Evolutionary conservation across 2,113 vertebrate species (phyloP).

Genomic region (Malurus alboscapulatus): DNA sequence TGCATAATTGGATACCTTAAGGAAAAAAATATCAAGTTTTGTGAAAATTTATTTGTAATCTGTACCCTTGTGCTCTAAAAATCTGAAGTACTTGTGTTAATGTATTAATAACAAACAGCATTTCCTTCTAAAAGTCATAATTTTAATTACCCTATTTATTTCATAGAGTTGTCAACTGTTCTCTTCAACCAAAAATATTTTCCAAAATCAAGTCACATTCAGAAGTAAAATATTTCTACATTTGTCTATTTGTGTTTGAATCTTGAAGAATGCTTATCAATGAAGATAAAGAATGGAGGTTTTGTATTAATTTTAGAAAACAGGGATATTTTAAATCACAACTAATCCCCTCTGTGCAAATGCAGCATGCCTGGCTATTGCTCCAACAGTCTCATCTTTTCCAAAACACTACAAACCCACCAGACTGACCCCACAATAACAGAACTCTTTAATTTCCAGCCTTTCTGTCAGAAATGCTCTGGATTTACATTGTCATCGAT

Average conservation of each 20-base stretch:
- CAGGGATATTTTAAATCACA: background rate
- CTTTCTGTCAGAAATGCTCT: background rate
- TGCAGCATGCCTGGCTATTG: background rate
- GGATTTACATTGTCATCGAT: background rate
- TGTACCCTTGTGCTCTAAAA: background rate
- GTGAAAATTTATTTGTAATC: background rate
- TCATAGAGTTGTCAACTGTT: background rate
- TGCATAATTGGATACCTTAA: background rate
- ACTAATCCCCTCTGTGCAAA: background rate
- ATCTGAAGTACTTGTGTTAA: background rate
- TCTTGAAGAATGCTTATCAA: background rate
- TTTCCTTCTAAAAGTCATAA: background rate
- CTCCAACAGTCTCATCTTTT: background rate
- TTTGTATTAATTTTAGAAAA: background rate
- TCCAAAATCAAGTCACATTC: background rate
- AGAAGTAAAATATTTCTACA: background rate
- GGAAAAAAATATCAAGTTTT: background rate
- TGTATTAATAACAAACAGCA: background rate
- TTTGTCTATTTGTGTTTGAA: background rate
- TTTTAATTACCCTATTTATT: background rate
- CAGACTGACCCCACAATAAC: background rate
- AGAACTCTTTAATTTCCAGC: background rate
- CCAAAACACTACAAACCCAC: background rate
- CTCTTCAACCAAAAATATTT: background rate
- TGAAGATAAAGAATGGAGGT: background rate